Base-by-base conservation (phyloP, 2,888 invertebrate species). In the Melanophora roralis region DNA sequence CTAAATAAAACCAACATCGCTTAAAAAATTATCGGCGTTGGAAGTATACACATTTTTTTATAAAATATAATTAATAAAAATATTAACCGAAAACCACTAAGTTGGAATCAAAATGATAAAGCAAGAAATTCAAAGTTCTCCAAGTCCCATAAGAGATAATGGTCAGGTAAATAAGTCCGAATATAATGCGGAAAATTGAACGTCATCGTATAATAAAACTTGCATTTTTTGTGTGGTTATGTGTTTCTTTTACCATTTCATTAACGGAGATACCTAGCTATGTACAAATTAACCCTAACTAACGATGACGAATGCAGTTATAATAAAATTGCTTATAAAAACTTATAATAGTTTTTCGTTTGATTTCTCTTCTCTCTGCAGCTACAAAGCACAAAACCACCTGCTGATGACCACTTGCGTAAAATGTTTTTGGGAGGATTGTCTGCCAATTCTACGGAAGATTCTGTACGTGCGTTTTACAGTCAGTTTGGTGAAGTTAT, bases 351-450 rank as follows among this genome's bases (percentile, higher is more conserved):
- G 34, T 16, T 16, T 57, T 3, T 53, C 55, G 7, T 36, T 51
- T 5, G 16, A 16, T 45, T 45, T 45, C 45, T 45, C 19, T 45
- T 16, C 19, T 45, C 11, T 9, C 11, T 73, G 4, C 45, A 60
- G 72, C 36, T 51, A 9, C 69, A 71, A 12, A 36, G 32, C 38
- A 34, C 40, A 9, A 76, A 64, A 64, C 55, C 55, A 71, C 32
- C 36, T 55, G 67, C 60, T 19, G 78, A 72, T 40, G 89, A 89
- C 53, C 88, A 88, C 77, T 85, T 89, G 73, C 84, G 87, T 14
- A 88, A 88, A 84, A 86, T 89, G 67, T 89, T 89, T 55, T 84
- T 89, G 57, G 88, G 89, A 6, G 88, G 88, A 0, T 71, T 89
- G 4, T 85, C 89, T 5, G 83, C 86, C 11, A 83, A 84, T 67